Evolutionary conservation across 2,113 vertebrate genomes (phyloP), one percentile per base, ranked within the genome.

Genomic region (Sapajus apella): DNA sequence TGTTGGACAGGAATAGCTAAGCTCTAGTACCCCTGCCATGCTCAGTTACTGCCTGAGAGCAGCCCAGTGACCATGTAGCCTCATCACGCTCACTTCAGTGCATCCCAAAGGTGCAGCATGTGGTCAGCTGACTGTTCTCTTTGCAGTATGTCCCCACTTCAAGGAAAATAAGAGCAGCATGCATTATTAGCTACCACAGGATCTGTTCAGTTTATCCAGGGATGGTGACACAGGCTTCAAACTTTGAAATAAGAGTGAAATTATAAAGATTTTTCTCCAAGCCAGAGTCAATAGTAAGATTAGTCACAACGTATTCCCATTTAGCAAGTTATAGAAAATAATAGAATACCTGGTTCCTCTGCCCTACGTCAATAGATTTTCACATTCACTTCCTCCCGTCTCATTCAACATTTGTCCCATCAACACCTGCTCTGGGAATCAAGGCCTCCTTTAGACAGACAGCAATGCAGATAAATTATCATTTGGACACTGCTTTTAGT

Each of bases 251-350:
- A 25, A 73, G 30, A 91, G 37, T 82, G 27, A 91, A 95, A 82
- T 95, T 81, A 66, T 32, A 91, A 91, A 70, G 8, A 76, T 50
- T 85, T 86, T 94, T 21, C 56, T 92, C 61, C 37, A 94, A 61
- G 47, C 30, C 87, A 52, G n/a, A 16, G 25, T 47, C 55, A 75
- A 35, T 4, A 83, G 10, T 27, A 72, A 87, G 50, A 83, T 56
- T 35, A 68, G 12, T 75, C 8, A 43, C 73, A 81, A 21, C 3
- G 1, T 83, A 58, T 83, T 84, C 27, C 70, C 50, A 91, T 40
- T 81, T 11, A 61, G 17, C 30, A 84, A 43, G 30, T 87, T 58
- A 68, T 13, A 50, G 35, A 70, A 72, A 73, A 81, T 55, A 87
- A 30, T 55, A 76, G 72, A 77, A 91, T 2, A 55, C 6, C 72